Percentiles rank a stretch among this genome's conserved stretches.
phyloP scores from a whole-genome alignment of 2,797 vertebrate species.

The Poeciliopsis paucimaculata region DNA sequence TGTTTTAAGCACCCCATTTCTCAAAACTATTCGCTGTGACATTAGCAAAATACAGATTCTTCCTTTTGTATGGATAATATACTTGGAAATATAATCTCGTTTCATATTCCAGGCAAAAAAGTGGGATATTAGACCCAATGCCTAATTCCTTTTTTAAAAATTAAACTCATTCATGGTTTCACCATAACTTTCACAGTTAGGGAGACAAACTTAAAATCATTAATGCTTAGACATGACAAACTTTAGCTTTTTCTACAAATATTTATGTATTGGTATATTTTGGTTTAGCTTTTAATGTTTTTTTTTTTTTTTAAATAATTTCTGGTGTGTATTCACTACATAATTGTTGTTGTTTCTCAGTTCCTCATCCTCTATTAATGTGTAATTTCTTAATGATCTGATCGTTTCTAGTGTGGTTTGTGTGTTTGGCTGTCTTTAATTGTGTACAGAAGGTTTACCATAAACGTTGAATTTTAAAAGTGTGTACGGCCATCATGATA shows the following conservation, averaged over 20 bases:
- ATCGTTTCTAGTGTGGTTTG: neutral
- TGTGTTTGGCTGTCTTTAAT: neutral
- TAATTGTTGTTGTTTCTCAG: neutral
- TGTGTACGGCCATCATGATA: slow-evolving; percentile 44
- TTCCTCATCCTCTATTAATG: neutral
- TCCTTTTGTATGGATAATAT: slow-evolving; percentile 59
- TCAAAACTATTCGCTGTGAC: slow-evolving; percentile 60
- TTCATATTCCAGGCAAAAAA: neutral
- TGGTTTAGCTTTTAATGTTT: neutral
- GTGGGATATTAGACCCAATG: neutral
- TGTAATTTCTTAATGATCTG: neutral
- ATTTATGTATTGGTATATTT: neutral
- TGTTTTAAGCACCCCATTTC: slow-evolving; percentile 69
- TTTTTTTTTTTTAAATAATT: rapidly evolving
- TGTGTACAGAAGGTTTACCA: too few species aligned
- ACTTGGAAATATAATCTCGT: slow-evolving; percentile 24
- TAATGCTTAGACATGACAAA: neutral
- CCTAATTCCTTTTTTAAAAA: neutral
- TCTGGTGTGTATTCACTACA: neutral
- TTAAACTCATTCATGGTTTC: neutral
- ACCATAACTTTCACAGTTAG: neutral
- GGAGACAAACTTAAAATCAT: neutral
- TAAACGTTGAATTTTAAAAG: slow-evolving; percentile 34
- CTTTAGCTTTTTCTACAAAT: neutral
- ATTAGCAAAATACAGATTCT: slow-evolving; percentile 60